phyloP scores from a whole-genome alignment of 2,113 vertebrate genomes.

The Neogobius melanostomus region DNA sequence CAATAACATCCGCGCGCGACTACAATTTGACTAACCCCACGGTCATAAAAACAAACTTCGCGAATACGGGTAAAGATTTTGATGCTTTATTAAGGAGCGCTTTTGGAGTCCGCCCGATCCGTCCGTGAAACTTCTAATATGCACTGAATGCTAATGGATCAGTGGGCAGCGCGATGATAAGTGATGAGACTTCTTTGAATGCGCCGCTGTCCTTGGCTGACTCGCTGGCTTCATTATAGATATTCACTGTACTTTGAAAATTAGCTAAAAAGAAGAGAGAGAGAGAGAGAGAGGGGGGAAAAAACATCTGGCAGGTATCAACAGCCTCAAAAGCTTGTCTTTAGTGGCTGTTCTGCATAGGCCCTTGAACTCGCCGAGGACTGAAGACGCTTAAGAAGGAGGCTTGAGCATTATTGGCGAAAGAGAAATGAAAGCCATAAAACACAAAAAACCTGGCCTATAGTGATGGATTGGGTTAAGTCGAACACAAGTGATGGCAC shows the following conservation, averaged over 20 bases:
- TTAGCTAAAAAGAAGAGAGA: conserved; percentile 41
- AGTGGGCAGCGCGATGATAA: conserved; percentile 55
- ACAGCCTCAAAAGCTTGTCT: conserved; percentile 59
- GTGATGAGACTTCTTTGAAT: conserved; percentile 63
- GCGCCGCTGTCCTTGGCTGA: conserved; percentile 63
- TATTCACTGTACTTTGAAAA: conserved; percentile 63
- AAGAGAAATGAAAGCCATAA: conserved; percentile 64
- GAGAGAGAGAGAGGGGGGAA: background rate
- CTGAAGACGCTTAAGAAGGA: conserved; percentile 52
- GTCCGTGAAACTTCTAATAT: conserved; percentile 68
- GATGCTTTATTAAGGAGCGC: conserved; percentile 63
- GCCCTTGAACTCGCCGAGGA: conserved; percentile 66
- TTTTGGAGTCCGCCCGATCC: conserved; percentile 56
- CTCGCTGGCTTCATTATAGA: conserved; percentile 57
- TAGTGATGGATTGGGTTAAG: conserved; percentile 49
- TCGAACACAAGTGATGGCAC: conserved; percentile 31
- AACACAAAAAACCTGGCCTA: conserved; percentile 62
- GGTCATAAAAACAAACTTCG: conserved; percentile 65
- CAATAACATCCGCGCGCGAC: conserved; percentile 54
- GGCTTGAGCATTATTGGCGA: conserved; percentile 50
- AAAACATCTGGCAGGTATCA: conserved; percentile 65
- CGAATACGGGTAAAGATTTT: conserved; percentile 54
- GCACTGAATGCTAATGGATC: conserved; percentile 67
- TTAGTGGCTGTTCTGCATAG: conserved; percentile 58
- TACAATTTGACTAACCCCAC: conserved; percentile 53